phyloP scores from a whole-genome alignment of 2,797 vertebrate genomes.

The Erethizon dorsatum region DNA sequence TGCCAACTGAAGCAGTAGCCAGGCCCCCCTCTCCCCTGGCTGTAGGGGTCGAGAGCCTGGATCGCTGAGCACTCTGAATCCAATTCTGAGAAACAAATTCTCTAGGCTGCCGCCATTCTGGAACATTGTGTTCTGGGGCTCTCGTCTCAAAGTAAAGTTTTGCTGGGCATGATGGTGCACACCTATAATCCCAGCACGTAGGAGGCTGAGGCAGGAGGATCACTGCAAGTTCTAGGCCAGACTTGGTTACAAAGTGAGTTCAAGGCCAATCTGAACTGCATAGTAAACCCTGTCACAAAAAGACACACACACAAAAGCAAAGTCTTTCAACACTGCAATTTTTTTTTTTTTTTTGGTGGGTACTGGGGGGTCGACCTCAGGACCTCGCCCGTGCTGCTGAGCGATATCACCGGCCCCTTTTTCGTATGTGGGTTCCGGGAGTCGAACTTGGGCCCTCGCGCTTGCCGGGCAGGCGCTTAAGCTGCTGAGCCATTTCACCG shows the following conservation, averaged over 20 bases:
- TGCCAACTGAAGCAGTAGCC: not conserved
- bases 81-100: not conserved
- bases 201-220: not conserved
- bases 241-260: not conserved
- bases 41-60: not conserved
- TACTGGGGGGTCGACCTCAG: no score
- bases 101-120: not conserved
- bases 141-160: not conserved
- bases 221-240: not conserved
- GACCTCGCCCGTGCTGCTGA: no score
- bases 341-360: no score
- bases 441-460: no score
- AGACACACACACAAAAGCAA: no score
- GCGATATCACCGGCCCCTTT: no score
- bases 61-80: not conserved
- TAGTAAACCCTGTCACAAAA: not conserved
- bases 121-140: not conserved
- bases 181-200: not conserved
- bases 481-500: no score
- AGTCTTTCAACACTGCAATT: not conserved
- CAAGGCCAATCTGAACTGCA: no score
- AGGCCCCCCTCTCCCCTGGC: not conserved
- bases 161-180: not conserved
- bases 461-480: no score
- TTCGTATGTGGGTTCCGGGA: no score